Conservation (phyloP, 2,797 vertebrate genomes). For the Antennarius maculatus region DNA sequence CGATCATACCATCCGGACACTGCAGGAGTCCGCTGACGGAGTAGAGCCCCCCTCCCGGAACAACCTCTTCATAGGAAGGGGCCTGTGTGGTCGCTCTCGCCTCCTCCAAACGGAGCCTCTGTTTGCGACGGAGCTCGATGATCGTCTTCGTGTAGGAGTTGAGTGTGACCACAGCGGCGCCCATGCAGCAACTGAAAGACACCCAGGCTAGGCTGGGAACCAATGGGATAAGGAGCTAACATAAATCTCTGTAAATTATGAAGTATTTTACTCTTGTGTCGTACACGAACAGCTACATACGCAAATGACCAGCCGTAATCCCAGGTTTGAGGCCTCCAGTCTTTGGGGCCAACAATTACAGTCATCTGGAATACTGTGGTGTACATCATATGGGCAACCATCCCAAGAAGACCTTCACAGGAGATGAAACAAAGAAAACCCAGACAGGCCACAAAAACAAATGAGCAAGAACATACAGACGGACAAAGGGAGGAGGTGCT, state of each 20-base stretch:
- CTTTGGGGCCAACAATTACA: constrained; percentile 86
- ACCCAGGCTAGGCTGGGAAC: constrained; percentile 85
- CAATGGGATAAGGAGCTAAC: neutral
- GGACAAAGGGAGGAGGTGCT: neutral
- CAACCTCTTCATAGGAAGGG: constrained; percentile 79
- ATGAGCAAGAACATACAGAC: neutral
- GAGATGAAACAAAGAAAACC: neutral
- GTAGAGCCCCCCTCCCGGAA: constrained; percentile 78
- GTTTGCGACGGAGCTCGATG: constrained; percentile 81
- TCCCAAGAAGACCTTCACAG: constrained; percentile 81
- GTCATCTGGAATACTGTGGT: constrained; percentile 88
- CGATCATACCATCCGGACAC: constrained; percentile 77
- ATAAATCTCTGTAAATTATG: neutral
- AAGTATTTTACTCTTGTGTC: neutral
- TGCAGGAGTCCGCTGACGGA: constrained; percentile 82
- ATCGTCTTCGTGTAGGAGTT: constrained; percentile 90
- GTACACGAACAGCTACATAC: constrained; percentile 57
- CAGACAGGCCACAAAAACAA: neutral
- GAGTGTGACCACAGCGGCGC: constrained; percentile 85
- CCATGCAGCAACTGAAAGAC: constrained; percentile 90
- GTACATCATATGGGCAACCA: constrained; percentile 89
- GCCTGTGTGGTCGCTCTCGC: constrained; percentile 67
- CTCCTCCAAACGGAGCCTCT: constrained; percentile 79
- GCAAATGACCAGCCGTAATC: constrained; percentile 82
- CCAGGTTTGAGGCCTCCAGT: constrained; percentile 86